A percentile compares a stretch with the other conserved stretches of the same genome.
phyloP scores from a whole-genome alignment of 2,888 invertebrate genomes.

The Crematogaster levior region DNA sequence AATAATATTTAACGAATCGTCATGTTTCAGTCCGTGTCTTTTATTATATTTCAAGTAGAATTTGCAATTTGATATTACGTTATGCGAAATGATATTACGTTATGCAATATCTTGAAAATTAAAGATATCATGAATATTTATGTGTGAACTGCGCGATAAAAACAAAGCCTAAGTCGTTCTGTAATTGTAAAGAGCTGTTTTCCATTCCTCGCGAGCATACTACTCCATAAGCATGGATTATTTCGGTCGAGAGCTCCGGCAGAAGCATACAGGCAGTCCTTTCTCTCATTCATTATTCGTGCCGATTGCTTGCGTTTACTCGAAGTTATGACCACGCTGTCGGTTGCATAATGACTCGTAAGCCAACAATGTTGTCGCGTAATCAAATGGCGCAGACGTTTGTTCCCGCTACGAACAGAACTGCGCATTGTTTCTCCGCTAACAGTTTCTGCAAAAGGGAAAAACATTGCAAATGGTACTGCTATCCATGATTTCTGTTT shows the following conservation, averaged over 20 bases:
- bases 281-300: conserved; percentile 73
- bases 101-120: background rate
- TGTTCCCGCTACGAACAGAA: conserved; percentile 31
- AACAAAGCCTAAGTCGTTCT: background rate
- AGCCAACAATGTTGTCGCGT: conserved; percentile 55
- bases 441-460: conserved; percentile 5
- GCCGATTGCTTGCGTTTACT: conserved; percentile 63
- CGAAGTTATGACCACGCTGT: conserved; percentile 53
- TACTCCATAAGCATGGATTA: conserved; percentile 26
- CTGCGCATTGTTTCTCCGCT: conserved; percentile 31
- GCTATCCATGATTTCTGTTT: background rate
- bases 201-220: background rate
- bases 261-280: conserved; percentile 52
- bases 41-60: background rate
- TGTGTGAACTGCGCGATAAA: background rate
- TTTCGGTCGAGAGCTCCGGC: conserved; percentile 35
- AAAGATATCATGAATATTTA: background rate
- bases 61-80: background rate
- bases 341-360: conserved; percentile 51
- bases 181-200: conserved; percentile 21
- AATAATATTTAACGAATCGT: conserved; percentile 8
- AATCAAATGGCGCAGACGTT: conserved; percentile 40
- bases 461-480: background rate
- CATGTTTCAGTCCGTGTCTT: too few relatives aligned
- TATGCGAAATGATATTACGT: too few relatives aligned